Percentiles rank a stretch among this genome's conserved stretches.
phyloP scores from a whole-genome alignment of 2,113 vertebrate species.

The Zosterops borbonicus region DNA sequence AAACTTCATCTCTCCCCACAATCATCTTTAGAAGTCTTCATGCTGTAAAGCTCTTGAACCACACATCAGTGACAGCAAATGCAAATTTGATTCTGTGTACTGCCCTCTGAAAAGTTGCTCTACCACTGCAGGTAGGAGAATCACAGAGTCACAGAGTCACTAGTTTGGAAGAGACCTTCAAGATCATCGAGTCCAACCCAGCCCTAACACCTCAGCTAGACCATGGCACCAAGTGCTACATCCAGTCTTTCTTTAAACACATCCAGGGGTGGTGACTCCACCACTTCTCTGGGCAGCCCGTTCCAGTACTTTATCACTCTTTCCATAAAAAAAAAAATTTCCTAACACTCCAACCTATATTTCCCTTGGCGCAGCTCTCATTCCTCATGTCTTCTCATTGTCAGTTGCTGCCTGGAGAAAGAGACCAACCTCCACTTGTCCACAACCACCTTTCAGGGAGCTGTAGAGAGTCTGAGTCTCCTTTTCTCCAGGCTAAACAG shows the following conservation, averaged over 20 bases:
- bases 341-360: too few relatives aligned
- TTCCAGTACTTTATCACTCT: neutral
- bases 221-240: neutral
- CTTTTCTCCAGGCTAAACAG: too few relatives aligned
- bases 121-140: neutral
- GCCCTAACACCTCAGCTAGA: neutral
- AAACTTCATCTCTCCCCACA: neutral
- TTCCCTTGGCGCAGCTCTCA: too few relatives aligned
- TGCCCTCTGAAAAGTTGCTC: neutral
- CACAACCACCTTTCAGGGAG: too few relatives aligned
- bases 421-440: too few relatives aligned
- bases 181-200: neutral
- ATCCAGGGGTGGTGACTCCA: neutral
- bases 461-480: too few relatives aligned
- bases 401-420: too few relatives aligned
- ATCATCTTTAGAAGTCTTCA: neutral
- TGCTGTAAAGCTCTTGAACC: neutral
- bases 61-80: neutral
- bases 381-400: too few relatives aligned
- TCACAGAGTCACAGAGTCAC: neutral
- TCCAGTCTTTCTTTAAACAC: neutral
- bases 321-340: neutral
- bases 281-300: neutral
- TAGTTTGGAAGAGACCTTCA: neutral
- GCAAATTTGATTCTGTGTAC: neutral